These are phyloP conservation scores for Caenorhabditis inopinata DNA, from an alignment of 1,140 invertebrate genomes.

Conservation along the genomic window DNA sequence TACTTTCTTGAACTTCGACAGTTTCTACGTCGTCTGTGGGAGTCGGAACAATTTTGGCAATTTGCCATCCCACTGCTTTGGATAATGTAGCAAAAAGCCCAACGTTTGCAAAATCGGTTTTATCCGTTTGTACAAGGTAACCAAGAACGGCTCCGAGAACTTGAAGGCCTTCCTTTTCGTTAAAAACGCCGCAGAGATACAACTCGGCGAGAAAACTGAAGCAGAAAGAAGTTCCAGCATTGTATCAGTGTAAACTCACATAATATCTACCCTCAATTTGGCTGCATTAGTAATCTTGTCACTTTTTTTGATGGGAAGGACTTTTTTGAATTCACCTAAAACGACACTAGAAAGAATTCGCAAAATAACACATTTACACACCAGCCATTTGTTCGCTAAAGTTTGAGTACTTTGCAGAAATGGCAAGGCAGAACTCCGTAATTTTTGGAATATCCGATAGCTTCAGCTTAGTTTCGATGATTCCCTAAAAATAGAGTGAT, in stretches of 20 bases:
- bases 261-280: constrained; percentile 45
- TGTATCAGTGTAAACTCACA: not conserved
- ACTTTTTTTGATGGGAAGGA: constrained; percentile 41
- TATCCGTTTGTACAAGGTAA: constrained; percentile 37
- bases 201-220: constrained; percentile 50
- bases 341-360: too few relatives aligned
- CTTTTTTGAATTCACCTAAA: constrained; percentile 43
- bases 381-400: constrained; percentile 36
- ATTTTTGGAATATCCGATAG: constrained; percentile 37
- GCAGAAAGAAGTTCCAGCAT: not conserved
- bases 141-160: constrained; percentile 24
- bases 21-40: not conserved
- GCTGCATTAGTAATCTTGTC: constrained; percentile 48
- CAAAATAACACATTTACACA: too few relatives aligned
- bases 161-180: constrained; percentile 44
- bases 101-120: constrained; percentile 42
- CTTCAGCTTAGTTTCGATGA: constrained; percentile 50
- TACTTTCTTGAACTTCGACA: not conserved
- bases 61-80: constrained; percentile 30
- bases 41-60: constrained; percentile 26
- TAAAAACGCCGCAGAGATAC: constrained; percentile 39
- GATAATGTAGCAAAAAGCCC: constrained; percentile 36
- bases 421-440: constrained; percentile 37
- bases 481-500: constrained; percentile 11
- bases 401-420: constrained; percentile 20